phyloP scores from a whole-genome alignment of 2,797 vertebrate species.

The Pempheris klunzingeri region DNA sequence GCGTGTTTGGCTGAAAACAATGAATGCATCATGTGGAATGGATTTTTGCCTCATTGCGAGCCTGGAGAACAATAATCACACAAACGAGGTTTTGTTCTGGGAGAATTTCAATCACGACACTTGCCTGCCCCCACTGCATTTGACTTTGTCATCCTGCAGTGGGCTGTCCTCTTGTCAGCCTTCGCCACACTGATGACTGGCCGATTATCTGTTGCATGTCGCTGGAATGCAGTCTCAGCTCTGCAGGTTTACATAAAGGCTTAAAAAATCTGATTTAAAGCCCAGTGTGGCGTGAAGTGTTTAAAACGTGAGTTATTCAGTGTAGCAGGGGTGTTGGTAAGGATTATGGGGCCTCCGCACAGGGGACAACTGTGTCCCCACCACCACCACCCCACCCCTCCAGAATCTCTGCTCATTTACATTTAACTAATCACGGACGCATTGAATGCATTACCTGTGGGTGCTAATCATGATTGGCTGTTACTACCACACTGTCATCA shows the following conservation, averaged over 20 bases:
- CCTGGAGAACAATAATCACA: slow-evolving; percentile 73
- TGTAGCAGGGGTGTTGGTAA: slow-evolving; percentile 9
- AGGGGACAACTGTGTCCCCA: neutral
- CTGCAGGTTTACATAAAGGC: slow-evolving; percentile 21
- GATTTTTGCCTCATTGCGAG: slow-evolving; percentile 75
- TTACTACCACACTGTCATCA: neutral
- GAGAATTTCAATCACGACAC: slow-evolving; percentile 76
- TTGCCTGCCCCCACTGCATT: slow-evolving; percentile 43
- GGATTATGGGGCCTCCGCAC: slow-evolving; percentile 1
- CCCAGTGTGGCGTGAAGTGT: neutral
- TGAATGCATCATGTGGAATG: slow-evolving; percentile 83
- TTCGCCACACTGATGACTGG: slow-evolving; percentile 18
- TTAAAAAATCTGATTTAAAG: slow-evolving; percentile 23
- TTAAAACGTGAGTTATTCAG: slow-evolving; percentile 6
- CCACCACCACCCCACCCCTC: no score
- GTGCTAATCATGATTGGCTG: no score
- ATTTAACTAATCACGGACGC: neutral
- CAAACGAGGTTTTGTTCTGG: slow-evolving; percentile 78
- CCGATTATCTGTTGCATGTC: slow-evolving; percentile 28
- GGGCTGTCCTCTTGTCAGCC: slow-evolving; percentile 30
- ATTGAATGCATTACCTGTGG: neutral
- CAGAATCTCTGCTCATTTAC: neutral
- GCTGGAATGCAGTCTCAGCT: slow-evolving; percentile 27
- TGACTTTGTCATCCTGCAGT: slow-evolving; percentile 68
- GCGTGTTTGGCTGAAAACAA: slow-evolving; percentile 74